phyloP scores from a whole-genome alignment of 53 echinoderm and acorn worm species.

The Zoroaster sp. region DNA sequence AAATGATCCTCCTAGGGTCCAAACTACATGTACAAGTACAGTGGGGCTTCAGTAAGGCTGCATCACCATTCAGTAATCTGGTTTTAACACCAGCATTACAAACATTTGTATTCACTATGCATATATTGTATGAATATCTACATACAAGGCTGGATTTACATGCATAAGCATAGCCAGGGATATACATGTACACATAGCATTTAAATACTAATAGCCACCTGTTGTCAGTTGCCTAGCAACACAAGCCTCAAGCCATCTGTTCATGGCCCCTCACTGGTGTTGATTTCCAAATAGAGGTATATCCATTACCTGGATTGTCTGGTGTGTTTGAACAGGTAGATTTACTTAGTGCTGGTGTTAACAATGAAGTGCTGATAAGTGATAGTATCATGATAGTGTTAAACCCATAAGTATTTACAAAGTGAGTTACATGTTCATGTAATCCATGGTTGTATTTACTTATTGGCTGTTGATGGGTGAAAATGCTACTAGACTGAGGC shows the following conservation, averaged over 20 bases:
- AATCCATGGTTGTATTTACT: neutral
- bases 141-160: neutral
- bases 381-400: neutral
- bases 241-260: conserved; percentile 6
- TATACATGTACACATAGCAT: neutral
- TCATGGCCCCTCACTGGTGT: neutral
- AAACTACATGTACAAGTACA: too few relatives aligned
- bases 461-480: too few relatives aligned
- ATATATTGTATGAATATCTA: neutral
- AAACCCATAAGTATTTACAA: conserved; percentile 3
- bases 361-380: too few relatives aligned
- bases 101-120: too few relatives aligned
- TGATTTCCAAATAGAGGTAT: too few relatives aligned
- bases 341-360: conserved; percentile 10
- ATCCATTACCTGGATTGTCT: conserved; percentile 4
- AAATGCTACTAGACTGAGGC: too few relatives aligned
- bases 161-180: neutral
- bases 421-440: neutral
- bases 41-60: too few relatives aligned
- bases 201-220: conserved; percentile 19
- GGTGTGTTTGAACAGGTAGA: neutral
- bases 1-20: too few relatives aligned
- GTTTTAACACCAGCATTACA: too few relatives aligned
- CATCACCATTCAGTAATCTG: too few relatives aligned
- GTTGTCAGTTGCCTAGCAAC: conserved; percentile 48